Evolutionary conservation across 1,140 invertebrate species (phyloP).

Genomic region (Drosophila nigromelanica): DNA sequence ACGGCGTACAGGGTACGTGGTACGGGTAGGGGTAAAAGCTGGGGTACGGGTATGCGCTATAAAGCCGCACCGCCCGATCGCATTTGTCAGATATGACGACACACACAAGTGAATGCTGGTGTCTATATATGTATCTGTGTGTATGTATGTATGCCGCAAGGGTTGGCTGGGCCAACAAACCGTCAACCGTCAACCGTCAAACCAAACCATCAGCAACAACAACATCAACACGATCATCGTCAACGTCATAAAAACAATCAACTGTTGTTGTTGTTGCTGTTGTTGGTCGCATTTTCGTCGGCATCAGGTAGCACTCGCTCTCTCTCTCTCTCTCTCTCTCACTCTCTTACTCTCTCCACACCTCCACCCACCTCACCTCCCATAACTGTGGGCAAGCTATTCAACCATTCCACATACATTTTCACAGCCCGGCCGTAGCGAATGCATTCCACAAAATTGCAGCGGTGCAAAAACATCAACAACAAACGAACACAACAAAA

Average conservation of each 20-base stretch:
- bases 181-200: constrained; percentile 24
- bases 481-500: background rate
- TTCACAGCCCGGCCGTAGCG: background rate
- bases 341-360: too few relatives aligned
- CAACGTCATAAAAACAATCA: constrained; percentile 24
- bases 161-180: constrained; percentile 41
- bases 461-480: constrained; percentile 14
- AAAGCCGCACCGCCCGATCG: constrained; percentile 28
- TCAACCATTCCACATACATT: constrained; percentile 17
- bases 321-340: too few relatives aligned
- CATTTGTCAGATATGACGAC: constrained; percentile 33
- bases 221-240: constrained; percentile 27
- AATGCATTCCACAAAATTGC: constrained; percentile 39
- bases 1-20: background rate
- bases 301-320: too few relatives aligned
- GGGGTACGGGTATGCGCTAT: constrained; percentile 15
- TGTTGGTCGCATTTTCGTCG: background rate
- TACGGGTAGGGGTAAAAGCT: background rate
- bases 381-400: background rate
- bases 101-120: background rate
- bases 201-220: constrained; percentile 1
- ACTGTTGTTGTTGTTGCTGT: constrained; percentile 2
- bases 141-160: too few relatives aligned
- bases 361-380: background rate
- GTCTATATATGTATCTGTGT: background rate